Conservation (phyloP, 2,113 vertebrate species). For the Ammodytes marinus region DNA sequence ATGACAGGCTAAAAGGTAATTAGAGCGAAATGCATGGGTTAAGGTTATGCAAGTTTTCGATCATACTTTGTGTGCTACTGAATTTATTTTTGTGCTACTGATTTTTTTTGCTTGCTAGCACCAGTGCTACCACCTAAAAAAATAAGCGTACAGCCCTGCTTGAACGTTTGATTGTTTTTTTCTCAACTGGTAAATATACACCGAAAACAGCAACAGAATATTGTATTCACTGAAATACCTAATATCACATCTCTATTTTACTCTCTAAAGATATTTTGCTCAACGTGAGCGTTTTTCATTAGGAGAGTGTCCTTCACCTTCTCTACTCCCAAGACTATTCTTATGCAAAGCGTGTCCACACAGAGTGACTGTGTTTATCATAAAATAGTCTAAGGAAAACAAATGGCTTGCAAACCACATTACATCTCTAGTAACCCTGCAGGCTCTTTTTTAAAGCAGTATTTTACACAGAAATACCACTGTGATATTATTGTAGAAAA, state of each 20-base stretch:
- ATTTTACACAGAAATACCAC: background rate
- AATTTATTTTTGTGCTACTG: too few relatives aligned
- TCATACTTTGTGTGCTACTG: too few relatives aligned
- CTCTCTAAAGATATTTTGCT: background rate
- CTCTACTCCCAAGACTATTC: background rate
- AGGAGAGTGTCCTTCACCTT: slow-evolving; percentile 1
- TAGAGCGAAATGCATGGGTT: too few relatives aligned
- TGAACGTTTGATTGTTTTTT: too few relatives aligned
- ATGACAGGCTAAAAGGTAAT: too few relatives aligned
- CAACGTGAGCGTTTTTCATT: background rate
- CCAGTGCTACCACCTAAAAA: too few relatives aligned
- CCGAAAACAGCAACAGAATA: background rate
- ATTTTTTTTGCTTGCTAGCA: too few relatives aligned
- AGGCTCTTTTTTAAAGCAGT: background rate
- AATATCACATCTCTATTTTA: background rate
- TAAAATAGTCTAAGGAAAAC: slow-evolving; percentile 16
- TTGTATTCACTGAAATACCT: background rate
- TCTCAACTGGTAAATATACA: too few relatives aligned
- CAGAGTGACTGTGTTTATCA: background rate
- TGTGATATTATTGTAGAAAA: background rate
- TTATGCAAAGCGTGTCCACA: background rate
- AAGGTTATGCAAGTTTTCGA: too few relatives aligned
- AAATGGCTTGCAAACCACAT: background rate
- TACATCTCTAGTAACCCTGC: slow-evolving; percentile 9
- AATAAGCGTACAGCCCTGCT: too few relatives aligned